Base-by-base conservation (phyloP, 2,113 vertebrate genomes). In the Zootoca vivipara region DNA sequence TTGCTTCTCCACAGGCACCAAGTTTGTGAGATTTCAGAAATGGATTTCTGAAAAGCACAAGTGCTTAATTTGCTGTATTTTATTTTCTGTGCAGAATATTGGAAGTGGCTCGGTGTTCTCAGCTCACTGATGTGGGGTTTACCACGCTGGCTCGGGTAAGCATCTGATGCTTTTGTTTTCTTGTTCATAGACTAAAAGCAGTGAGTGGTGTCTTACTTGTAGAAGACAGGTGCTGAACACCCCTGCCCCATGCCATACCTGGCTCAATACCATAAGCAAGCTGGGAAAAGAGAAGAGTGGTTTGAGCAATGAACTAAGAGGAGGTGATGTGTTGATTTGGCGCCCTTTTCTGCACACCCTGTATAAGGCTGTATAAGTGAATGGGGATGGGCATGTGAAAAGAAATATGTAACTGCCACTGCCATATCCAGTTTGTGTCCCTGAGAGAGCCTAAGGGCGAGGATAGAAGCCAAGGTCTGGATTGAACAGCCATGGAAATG, bases 21-120 rank as follows among this genome's bases (percentile, higher is more conserved):
- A 40, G 28, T 65, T 82, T 58, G 30, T 69, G 62, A 82, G 22
- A 67, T 78, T 77, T 88, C 30, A 40, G 79, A 87, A 87, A 62
- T 46, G 1, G 83, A 9, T 81, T 86, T 72, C 62, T 89, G 87
- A 38, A 78, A 79, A 88, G 88, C 80, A 22, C 42, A 89, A 20
- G 64, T 30, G 5, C 1, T 83, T 64, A 28, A 22, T 83, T 72
- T 28, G 22, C 72, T 42, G 38, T 65, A 33, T 75, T 28, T 35
- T 83, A 26, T 33, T 90, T 92, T 93, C 85, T 85, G 65, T 93
- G 93, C 95, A 99, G 99, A 97, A 99, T 99, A 97, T 94, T 99
- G 96, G 99, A 99, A 95, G 99, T 99, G 83, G 99, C 98, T 75
- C 97, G 99, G 89, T 99, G 99, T 96, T 99, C 99, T 82, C 99